Conservation (phyloP, 2,888 invertebrate species). For the Neocrepidodera transversa region DNA sequence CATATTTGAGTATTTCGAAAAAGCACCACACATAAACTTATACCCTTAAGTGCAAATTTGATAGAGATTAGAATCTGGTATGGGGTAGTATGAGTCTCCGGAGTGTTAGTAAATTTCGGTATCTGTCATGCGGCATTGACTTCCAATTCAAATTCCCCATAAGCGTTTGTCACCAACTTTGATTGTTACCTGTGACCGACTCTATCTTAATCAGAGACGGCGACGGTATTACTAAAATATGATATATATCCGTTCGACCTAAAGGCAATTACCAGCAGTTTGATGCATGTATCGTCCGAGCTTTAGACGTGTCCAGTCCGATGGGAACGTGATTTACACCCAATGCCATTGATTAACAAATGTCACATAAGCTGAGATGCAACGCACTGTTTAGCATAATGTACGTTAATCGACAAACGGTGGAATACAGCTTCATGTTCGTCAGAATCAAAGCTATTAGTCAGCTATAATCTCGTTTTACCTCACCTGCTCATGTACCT, state of each 20-base stretch:
- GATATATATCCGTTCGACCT: slow-evolving; percentile 48
- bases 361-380: slow-evolving; percentile 57
- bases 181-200: slow-evolving; percentile 35
- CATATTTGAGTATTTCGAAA: too few relatives aligned
- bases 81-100: background rate
- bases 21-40: too few relatives aligned
- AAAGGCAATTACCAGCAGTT: slow-evolving; percentile 51
- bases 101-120: slow-evolving; percentile 19
- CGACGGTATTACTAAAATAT: slow-evolving; percentile 47
- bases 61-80: slow-evolving; percentile 1
- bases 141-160: slow-evolving; percentile 27
- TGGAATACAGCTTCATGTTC: slow-evolving; percentile 51
- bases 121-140: slow-evolving; percentile 23
- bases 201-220: slow-evolving; percentile 47
- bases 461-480: slow-evolving; percentile 48
- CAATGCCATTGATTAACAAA: slow-evolving; percentile 57
- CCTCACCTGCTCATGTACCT: slow-evolving; percentile 41
- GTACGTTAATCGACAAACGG: slow-evolving; percentile 56
- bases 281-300: slow-evolving; percentile 52
- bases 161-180: slow-evolving; percentile 35
- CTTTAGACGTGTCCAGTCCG: slow-evolving; percentile 54
- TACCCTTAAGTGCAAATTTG: slow-evolving; percentile 3
- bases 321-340: slow-evolving; percentile 59
- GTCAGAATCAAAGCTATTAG: slow-evolving; percentile 57
- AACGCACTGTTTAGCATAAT: slow-evolving; percentile 58